These are phyloP conservation scores for Corythornis cristatus DNA, from an alignment of 2,113 vertebrate species.

Conservation along the genomic window DNA sequence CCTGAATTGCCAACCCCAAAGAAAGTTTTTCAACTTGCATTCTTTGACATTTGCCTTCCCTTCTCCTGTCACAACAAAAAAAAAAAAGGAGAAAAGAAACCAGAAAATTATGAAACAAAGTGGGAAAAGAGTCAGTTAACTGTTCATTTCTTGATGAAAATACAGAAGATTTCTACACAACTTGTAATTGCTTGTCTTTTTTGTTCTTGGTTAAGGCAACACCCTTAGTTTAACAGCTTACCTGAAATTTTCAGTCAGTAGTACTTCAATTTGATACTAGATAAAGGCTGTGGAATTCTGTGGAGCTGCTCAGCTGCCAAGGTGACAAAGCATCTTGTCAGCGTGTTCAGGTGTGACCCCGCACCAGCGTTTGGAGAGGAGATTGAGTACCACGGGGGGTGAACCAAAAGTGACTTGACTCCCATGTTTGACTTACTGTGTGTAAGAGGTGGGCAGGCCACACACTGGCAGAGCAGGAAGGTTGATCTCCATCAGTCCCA, in stretches of 20 bases:
- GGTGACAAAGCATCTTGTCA: not conserved
- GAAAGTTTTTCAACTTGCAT: not conserved
- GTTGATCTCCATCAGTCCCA: not conserved
- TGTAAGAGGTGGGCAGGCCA: not conserved
- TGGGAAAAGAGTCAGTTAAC: not conserved
- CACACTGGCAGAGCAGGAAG: accelerated
- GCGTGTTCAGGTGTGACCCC: not conserved
- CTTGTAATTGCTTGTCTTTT: not conserved
- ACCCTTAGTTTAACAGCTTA: not conserved
- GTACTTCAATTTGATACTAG: not conserved
- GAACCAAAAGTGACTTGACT: not conserved
- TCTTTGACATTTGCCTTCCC: not conserved
- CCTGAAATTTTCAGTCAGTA: not conserved
- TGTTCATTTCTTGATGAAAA: not conserved
- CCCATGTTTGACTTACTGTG: not conserved
- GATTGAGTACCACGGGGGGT: not conserved
- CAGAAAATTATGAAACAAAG: not conserved
- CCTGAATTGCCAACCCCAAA: not conserved
- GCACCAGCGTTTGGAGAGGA: not conserved
- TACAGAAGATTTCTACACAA: not conserved
- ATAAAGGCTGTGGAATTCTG: not conserved
- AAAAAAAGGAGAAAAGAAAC: not conserved
- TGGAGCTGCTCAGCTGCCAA: accelerated
- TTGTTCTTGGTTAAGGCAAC: not conserved
- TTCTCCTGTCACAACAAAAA: not conserved